Base-by-base conservation (phyloP, 1,140 invertebrate genomes). In the Bombyx mandarina region DNA sequence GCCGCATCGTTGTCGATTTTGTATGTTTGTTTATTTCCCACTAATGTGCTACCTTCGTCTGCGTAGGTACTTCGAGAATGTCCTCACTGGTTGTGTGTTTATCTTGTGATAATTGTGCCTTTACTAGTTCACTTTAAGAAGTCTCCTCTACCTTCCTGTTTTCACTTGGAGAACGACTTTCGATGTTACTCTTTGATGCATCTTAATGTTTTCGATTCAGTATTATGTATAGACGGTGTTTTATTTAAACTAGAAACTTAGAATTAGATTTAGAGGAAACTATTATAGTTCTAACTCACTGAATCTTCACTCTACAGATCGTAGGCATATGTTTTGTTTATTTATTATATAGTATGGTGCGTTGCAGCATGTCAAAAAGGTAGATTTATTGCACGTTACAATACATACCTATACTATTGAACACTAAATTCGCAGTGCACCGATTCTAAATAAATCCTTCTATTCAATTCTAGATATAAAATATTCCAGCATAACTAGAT, bases 1-100 rank as follows among this genome's bases (percentile, higher is more conserved):
- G 61, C 66, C 73, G 68, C 67, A 77, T 77, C 75, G 73, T 73
- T 82, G 77, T 78, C 75, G 62, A 71, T 74, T 49, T 56, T 69
- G 70, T 51, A 51, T 51, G 50, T 9, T 51, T 82, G 69, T 81
- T 79, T 60, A 67, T 77, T 81, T 75, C 72, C 73, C 70, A 77
- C 70, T 80, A 73, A 75, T 76, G 71, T 77, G 77, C 76, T 82
- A 76, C 69, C 72, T 78, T 75, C 70, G 77, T 84, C 75, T 82
- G 65, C 81, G 73, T 80, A 79, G 79, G 79, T 56, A 69, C 73
- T 81, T 81, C 77, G 69, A 65, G 79, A 79, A 80, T 77, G 81
- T 66, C 67, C 52, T 77, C 71, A 71, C 67, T 78, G 69, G 63
- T 63, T 79, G 72, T 80, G 77, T 85, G 76, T 79, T 75, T 70